Evolutionary conservation across 2,888 invertebrate species (phyloP).

Genomic region (Temnothorax rugatulus): DNA sequence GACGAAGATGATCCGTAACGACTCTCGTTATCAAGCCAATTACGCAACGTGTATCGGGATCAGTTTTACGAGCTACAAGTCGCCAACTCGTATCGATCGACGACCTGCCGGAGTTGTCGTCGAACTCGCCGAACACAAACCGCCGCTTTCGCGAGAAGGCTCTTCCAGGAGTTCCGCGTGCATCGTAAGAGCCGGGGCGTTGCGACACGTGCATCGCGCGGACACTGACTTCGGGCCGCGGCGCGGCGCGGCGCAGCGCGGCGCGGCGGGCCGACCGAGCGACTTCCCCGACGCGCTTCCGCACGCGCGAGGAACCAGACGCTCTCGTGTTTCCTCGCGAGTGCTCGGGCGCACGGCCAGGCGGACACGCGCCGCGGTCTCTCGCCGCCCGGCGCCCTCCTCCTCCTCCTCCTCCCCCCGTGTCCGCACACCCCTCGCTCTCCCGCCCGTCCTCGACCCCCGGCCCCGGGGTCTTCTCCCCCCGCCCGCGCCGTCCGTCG

Average conservation of each 20-base stretch:
- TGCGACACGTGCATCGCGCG: slow-evolving; percentile 2
- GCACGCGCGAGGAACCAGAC: slow-evolving; percentile 40
- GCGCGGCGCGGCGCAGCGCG: not conserved
- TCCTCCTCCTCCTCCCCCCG: slow-evolving; percentile 42
- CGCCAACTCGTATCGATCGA: not conserved
- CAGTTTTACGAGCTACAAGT: not conserved
- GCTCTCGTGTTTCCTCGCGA: slow-evolving; percentile 65
- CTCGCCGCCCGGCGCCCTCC: slow-evolving; percentile 41
- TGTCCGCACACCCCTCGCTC: slow-evolving; percentile 18
- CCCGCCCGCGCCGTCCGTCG: slow-evolving; percentile 48
- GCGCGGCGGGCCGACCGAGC: not conserved
- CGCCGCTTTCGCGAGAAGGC: not conserved
- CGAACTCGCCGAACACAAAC: too few species aligned
- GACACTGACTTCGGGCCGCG: not conserved
- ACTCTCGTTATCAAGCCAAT: not conserved
- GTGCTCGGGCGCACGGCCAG: slow-evolving; percentile 72
- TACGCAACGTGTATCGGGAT: not conserved
- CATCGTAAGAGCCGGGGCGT: too few species aligned
- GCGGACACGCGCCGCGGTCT: slow-evolving; percentile 72
- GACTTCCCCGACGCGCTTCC: slow-evolving; percentile 27
- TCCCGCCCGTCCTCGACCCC: slow-evolving; percentile 57
- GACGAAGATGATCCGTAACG: not conserved
- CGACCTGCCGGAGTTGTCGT: not conserved
- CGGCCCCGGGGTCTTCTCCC: slow-evolving; percentile 54
- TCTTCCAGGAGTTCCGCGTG: not conserved